Conservation (phyloP, 2,888 invertebrate species). For the Catocala nupta region DNA sequence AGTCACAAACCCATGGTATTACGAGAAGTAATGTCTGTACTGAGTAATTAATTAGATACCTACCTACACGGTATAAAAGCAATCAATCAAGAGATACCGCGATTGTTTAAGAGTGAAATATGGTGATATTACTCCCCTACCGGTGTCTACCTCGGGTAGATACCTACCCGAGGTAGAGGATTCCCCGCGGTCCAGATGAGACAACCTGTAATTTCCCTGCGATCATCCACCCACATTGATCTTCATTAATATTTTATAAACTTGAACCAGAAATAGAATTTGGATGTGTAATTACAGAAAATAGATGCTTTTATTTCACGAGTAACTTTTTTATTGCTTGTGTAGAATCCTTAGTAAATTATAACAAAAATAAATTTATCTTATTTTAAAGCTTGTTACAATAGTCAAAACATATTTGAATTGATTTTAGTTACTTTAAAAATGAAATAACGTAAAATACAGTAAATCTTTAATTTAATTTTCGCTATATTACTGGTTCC, state of each 20-base stretch:
- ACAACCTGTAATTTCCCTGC: slow-evolving; percentile 45
- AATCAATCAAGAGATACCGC: slow-evolving; percentile 67
- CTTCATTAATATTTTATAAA: slow-evolving; percentile 52
- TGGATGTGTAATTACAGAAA: slow-evolving; percentile 28
- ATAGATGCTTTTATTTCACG: slow-evolving; percentile 7
- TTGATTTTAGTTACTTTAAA: background rate
- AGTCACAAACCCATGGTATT: slow-evolving; percentile 50
- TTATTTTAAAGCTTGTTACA: too few species aligned
- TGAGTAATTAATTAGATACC: slow-evolving; percentile 61
- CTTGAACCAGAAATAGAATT: slow-evolving; percentile 35
- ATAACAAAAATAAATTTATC: too few species aligned
- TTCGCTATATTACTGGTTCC: background rate
- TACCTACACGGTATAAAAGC: slow-evolving; percentile 43
- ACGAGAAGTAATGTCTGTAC: slow-evolving; percentile 45
- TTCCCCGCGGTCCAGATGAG: slow-evolving; percentile 46
- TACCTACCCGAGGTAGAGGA: slow-evolving; percentile 16
- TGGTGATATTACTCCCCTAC: slow-evolving; percentile 47
- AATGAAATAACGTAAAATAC: background rate
- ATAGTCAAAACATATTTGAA: too few species aligned
- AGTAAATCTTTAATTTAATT: background rate
- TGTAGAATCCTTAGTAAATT: too few species aligned
- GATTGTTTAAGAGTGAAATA: slow-evolving; percentile 66
- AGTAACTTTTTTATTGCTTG: too few species aligned
- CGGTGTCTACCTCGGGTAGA: too few species aligned
- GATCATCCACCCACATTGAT: slow-evolving; percentile 52